Evolutionary conservation across 2,113 vertebrate species (phyloP).

Genomic region (Strix uralensis): DNA sequence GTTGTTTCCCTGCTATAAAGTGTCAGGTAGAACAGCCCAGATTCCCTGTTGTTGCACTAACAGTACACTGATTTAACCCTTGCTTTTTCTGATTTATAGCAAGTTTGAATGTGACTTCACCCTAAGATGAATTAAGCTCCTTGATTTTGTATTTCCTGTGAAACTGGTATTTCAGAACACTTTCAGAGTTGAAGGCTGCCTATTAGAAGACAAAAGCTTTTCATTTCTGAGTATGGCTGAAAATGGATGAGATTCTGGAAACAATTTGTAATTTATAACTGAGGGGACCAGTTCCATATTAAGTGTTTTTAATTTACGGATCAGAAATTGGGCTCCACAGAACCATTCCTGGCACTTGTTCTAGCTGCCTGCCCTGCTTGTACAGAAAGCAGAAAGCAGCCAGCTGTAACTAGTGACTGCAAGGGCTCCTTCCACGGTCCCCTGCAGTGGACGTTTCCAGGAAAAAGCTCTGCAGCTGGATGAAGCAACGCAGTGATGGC

Average conservation of each 20-base stretch:
- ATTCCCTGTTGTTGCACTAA: neutral
- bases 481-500: neutral
- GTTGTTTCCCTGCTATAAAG: neutral
- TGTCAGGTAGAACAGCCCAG: neutral
- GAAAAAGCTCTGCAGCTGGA: neutral
- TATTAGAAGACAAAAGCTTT: neutral
- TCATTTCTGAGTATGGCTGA: neutral
- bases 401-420: accelerated
- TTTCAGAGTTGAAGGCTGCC: neutral
- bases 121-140: neutral
- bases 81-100: neutral
- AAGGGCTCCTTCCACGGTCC: neutral
- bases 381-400: neutral
- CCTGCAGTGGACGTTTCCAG: neutral
- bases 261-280: neutral
- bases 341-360: neutral
- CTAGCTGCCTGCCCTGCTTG: neutral
- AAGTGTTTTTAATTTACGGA: neutral
- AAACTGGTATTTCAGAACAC: neutral
- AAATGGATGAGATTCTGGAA: neutral
- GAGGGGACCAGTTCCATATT: neutral
- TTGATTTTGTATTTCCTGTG: neutral
- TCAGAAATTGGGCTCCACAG: neutral
- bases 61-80: neutral
- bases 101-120: neutral